Evolutionary conservation across 2,113 vertebrate species (phyloP).

Genomic region (Leucosticte australis): DNA sequence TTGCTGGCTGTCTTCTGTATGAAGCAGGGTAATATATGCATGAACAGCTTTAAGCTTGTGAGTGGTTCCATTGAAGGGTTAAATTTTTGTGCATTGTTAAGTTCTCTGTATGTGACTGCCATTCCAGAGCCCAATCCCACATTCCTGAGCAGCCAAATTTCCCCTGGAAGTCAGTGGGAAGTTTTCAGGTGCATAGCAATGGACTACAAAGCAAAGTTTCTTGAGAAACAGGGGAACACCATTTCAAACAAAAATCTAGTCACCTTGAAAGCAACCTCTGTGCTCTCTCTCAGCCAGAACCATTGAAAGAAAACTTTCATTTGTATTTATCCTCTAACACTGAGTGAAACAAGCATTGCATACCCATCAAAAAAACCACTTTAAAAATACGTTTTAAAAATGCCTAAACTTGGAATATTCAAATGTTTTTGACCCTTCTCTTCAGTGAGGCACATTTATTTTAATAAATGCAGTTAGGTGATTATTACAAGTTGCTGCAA

Average conservation of each 20-base stretch:
- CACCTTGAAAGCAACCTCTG: neutral
- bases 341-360: neutral
- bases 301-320: constrained; percentile 16
- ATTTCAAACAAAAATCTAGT: neutral
- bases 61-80: constrained; percentile 17
- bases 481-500: neutral
- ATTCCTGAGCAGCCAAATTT: constrained; percentile 58
- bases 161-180: constrained; percentile 42
- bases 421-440: neutral
- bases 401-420: neutral
- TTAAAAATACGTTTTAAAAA: neutral
- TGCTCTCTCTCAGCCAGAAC: neutral
- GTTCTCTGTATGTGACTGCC: neutral
- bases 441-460: neutral
- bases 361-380: neutral
- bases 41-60: neutral
- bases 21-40: neutral
- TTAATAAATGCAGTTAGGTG: neutral
- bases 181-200: constrained; percentile 49
- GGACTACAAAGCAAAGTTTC: constrained; percentile 2
- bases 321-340: constrained; percentile 8
- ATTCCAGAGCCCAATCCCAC: neutral
- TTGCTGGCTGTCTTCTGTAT: neutral
- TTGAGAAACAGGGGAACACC: neutral
- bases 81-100: constrained; percentile 30